Evolutionary conservation across 2,113 vertebrate species (phyloP).

Genomic region (Microcebus jonahi): DNA sequence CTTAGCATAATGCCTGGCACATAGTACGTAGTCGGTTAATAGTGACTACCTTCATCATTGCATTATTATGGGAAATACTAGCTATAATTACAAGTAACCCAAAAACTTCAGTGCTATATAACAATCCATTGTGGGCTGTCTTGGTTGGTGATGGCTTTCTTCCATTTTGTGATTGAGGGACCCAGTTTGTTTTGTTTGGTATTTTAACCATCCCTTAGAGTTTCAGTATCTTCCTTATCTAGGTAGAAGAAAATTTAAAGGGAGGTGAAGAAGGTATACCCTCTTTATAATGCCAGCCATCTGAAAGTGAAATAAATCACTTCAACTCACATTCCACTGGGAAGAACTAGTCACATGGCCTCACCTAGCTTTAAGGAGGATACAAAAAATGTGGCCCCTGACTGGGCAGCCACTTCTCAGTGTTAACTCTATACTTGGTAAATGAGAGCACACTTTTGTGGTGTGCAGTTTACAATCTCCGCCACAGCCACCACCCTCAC

Average conservation of each 20-base stretch:
- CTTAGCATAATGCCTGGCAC: not conserved
- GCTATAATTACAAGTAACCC: not conserved
- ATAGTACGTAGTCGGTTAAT: not conserved
- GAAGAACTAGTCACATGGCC: not conserved
- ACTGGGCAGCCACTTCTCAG: not conserved
- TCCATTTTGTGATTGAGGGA: not conserved
- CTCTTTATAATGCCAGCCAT: not conserved
- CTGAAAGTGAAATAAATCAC: not conserved
- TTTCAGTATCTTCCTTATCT: not conserved
- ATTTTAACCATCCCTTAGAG: not conserved
- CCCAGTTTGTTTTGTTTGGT: not conserved
- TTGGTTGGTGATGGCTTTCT: not conserved
- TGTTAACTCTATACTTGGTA: not conserved
- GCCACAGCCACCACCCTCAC: not conserved
- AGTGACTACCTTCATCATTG: not conserved
- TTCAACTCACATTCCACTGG: not conserved
- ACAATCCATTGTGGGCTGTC: not conserved
- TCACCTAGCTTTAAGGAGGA: not conserved
- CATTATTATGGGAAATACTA: not conserved
- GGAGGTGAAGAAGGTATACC: not conserved
- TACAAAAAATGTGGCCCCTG: not conserved
- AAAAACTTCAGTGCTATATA: not conserved
- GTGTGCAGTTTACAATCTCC: not conserved
- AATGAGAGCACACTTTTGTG: not conserved
- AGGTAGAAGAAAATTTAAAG: not conserved